A percentile compares a stretch with the other conserved stretches of the same genome.
phyloP scores from a whole-genome alignment of 2,113 vertebrate genomes.

The Urocitellus parryii region DNA sequence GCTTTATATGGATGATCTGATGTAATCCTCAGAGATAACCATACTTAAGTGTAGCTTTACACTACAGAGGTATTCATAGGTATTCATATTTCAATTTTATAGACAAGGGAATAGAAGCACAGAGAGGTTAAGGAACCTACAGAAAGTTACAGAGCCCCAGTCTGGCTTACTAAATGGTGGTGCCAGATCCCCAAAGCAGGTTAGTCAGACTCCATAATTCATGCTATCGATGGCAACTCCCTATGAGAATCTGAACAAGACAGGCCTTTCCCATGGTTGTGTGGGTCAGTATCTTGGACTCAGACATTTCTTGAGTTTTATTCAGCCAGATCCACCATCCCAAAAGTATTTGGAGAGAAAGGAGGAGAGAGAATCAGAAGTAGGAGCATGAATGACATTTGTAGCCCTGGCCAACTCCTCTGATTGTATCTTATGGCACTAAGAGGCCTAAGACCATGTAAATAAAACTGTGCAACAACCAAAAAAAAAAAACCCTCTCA shows the following conservation, averaged over 20 bases:
- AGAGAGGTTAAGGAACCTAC: neutral
- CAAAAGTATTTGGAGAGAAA: slow-evolving; percentile 21
- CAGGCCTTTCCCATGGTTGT: neutral
- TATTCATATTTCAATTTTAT: neutral
- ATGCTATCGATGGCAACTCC: neutral
- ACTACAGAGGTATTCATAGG: neutral
- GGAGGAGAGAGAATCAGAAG: slow-evolving; percentile 1
- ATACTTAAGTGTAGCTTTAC: neutral
- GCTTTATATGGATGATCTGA: neutral
- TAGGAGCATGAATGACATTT: neutral
- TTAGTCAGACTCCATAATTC: neutral
- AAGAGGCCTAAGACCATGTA: neutral
- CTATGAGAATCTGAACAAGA: neutral
- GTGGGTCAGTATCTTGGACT: neutral
- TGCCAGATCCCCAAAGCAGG: neutral
- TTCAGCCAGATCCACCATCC: neutral
- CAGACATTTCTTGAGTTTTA: slow-evolving; percentile 36
- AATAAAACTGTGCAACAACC: neutral
- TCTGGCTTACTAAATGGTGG: neutral
- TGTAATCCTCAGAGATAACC: neutral
- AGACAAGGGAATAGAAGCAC: slow-evolving; percentile 6
- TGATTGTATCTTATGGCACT: slow-evolving; percentile 44
- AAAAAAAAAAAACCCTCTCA: neutral
- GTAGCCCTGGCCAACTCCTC: neutral
- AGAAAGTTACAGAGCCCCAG: neutral